A percentile compares a stretch with the other conserved stretches of the same genome.
These are phyloP conservation scores for Perognathus longimembris DNA, from an alignment of 2,113 vertebrate genomes.

Conservation along the genomic window DNA sequence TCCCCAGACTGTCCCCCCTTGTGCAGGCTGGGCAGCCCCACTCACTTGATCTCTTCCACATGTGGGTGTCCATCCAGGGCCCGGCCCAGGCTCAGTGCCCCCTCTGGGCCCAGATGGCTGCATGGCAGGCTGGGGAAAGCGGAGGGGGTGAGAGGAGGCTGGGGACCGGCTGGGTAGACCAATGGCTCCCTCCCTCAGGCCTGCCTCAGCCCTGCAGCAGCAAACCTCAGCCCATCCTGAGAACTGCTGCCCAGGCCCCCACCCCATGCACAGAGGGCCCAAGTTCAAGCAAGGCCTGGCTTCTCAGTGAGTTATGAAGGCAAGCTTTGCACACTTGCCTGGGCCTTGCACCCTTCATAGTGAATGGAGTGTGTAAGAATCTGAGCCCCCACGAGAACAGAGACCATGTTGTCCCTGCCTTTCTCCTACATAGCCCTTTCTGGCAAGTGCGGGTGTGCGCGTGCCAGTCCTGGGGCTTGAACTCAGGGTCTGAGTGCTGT, in stretches of 20 bases:
- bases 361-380: background rate
- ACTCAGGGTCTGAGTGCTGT: too few relatives aligned
- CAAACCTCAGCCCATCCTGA: background rate
- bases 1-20: accelerated
- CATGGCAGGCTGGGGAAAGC: constrained; percentile 82
- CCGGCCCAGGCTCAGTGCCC: constrained; percentile 76
- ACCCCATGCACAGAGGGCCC: background rate
- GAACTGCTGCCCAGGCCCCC: background rate
- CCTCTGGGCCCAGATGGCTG: constrained; percentile 75
- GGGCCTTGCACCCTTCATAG: background rate
- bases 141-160: background rate
- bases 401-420: accelerated
- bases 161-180: background rate
- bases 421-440: background rate
- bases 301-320: background rate
- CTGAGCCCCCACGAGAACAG: accelerated
- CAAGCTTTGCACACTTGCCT: background rate
- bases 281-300: constrained; percentile 1
- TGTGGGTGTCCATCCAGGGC: constrained; percentile 76
- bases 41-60: constrained; percentile 87
- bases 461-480: too few relatives aligned
- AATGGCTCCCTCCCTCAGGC: background rate
- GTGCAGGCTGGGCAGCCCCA: background rate
- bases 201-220: background rate
- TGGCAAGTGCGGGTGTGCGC: too few relatives aligned